Base-by-base conservation (phyloP, 2,113 vertebrate genomes). In the Melanocharis versteri region DNA sequence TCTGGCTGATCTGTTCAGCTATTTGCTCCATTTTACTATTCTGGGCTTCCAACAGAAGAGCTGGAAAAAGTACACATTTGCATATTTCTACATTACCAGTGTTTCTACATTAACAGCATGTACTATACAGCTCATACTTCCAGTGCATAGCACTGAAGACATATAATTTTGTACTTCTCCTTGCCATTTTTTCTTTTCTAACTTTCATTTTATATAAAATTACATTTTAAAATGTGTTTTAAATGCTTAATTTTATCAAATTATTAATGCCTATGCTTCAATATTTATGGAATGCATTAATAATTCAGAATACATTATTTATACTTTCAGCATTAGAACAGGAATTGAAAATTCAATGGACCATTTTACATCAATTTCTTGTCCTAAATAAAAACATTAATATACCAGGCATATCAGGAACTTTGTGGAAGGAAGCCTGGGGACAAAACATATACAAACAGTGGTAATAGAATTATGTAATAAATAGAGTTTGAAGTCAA, bases 1-100 rank as follows among this genome's bases (percentile, higher is more conserved):
- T 86, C 92, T 83, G 22, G 47, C 16, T 92, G 76, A 80, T 87
- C 40, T 89, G 35, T 72, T 84, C 77, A 65, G 69, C 45, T 82
- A 57, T 87, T 94, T 84, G 23, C 91, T 91, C 54, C 27, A 57
- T 79, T 84, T 89, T 87, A 89, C 78, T 95, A 87, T 76, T 89
- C 50, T 61, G 26, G 27, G 45, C 50, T 79, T 83, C 69, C 72
- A 87, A 71, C 15, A 91, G 45, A 82, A 82, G 51, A 76, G 80
- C 80, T 87, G 42, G 45, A 19, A 80, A 92, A 94, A 89, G 89
- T 33, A 93, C 70, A 72, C 13, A 90, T 94, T 91, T 94, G 77
- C 92, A 91, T 92, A 92, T 81, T 93, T 89, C 70, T 87, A 71
- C 37, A 89, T 91, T 64, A 91, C 53, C 60, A 88, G 27, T 12